Percentiles rank a stretch among this genome's conserved stretches.
phyloP scores from a whole-genome alignment of 1,140 invertebrate species.

The Lordiphosa mommai region DNA sequence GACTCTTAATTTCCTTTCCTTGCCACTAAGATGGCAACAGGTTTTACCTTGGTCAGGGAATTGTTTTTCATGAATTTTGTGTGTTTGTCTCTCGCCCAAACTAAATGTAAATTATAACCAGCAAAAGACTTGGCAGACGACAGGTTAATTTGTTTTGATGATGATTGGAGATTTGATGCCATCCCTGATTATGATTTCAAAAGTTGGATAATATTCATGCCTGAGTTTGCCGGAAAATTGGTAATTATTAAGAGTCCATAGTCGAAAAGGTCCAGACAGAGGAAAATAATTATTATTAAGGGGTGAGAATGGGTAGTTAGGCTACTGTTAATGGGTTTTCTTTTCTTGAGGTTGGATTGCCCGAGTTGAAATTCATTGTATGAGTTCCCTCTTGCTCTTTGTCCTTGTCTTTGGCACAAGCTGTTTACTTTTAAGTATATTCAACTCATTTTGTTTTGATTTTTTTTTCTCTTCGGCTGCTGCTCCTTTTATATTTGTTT shows the following conservation, averaged over 20 bases:
- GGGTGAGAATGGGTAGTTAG: constrained; percentile 10
- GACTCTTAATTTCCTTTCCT: constrained; percentile 66
- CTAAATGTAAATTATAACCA: constrained; percentile 60
- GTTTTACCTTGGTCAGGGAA: constrained; percentile 41
- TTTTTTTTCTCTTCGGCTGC: constrained; percentile 11
- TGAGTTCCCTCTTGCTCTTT: background rate
- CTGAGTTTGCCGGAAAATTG: constrained; percentile 14
- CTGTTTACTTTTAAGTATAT: constrained; percentile 15
- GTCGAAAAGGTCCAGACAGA: too few species aligned
- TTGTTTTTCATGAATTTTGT: constrained; percentile 52
- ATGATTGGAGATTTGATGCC: constrained; percentile 29
- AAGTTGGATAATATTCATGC: constrained; percentile 10
- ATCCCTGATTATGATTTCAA: constrained; percentile 41
- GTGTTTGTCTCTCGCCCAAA: constrained; percentile 46
- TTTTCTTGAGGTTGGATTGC: constrained; percentile 20
- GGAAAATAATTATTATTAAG: constrained; percentile 56
- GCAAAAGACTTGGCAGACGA: constrained; percentile 48
- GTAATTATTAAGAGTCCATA: constrained; percentile 16
- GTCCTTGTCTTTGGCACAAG: background rate
- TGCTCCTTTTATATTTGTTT: constrained; percentile 34
- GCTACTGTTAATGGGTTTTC: constrained; percentile 18
- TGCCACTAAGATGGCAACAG: constrained; percentile 36
- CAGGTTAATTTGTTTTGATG: constrained; percentile 61
- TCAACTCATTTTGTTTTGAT: constrained; percentile 38
- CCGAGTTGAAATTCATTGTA: background rate